Evolutionary conservation across 1,140 invertebrate species (phyloP).

Genomic region (Lepidurus apus): DNA sequence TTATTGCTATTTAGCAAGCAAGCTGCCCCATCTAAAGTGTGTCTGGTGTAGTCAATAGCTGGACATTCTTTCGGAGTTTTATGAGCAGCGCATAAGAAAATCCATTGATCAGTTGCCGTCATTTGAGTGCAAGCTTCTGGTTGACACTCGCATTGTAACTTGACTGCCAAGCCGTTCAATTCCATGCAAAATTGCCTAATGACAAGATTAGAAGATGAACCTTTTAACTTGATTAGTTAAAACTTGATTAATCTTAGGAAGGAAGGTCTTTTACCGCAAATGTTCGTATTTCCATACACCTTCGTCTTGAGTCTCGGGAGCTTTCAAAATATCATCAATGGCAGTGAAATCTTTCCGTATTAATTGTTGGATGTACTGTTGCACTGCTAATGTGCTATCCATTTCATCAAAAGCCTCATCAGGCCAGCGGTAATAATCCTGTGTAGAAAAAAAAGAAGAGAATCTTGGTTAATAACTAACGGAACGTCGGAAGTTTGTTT

Average conservation of each 20-base stretch:
- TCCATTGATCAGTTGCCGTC: constrained; percentile 99
- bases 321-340: constrained; percentile 88
- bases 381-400: constrained; percentile 97
- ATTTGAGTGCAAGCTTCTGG: constrained; percentile 97
- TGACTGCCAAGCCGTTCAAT: constrained; percentile 92
- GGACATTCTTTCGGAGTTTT: constrained; percentile 99
- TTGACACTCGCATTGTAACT: constrained; percentile 87
- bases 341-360: constrained; percentile 88
- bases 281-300: constrained; percentile 99
- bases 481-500: constrained; percentile 35
- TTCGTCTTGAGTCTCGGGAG: constrained; percentile 96
- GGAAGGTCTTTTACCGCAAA: constrained; percentile 57
- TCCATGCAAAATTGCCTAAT: constrained; percentile 97
- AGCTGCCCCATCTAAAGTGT: constrained; percentile 98
- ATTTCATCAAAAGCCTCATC: constrained; percentile 98
- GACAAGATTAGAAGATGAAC: not conserved
- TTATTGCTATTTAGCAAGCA: constrained; percentile 98
- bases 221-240: constrained; percentile 9
- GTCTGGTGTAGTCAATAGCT: constrained; percentile 98
- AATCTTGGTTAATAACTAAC: constrained; percentile 24
- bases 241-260: not conserved
- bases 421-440: constrained; percentile 97
- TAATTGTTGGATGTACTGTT: constrained; percentile 98
- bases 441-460: constrained; percentile 31
- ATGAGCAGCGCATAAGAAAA: constrained; percentile 98